Conservation (phyloP, 2,797 vertebrate species). For the Otolemur crassicaudatus region DNA sequence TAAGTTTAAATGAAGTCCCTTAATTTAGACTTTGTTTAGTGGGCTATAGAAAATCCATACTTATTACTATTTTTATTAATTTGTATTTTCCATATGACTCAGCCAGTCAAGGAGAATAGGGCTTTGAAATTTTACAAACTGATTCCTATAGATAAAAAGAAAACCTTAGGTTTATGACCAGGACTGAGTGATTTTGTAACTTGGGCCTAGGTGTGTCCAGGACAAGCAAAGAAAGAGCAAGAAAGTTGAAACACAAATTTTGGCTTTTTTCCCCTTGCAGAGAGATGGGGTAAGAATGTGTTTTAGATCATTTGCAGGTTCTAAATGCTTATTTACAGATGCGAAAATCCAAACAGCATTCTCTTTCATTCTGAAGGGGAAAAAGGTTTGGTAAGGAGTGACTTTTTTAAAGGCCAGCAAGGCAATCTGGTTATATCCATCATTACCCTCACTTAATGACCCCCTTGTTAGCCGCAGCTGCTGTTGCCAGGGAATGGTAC, state of each 20-base stretch:
- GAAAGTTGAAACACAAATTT: not conserved
- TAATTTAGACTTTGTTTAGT: constrained; percentile 86
- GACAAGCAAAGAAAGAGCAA: constrained; percentile 62
- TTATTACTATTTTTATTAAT: constrained; percentile 88
- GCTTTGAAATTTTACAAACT: constrained; percentile 84
- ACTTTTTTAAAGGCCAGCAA: constrained; percentile 78
- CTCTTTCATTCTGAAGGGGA: constrained; percentile 49
- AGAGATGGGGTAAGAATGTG: not conserved
- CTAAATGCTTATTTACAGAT: constrained; percentile 73
- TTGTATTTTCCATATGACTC: constrained; percentile 86
- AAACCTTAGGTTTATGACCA: constrained; percentile 79
- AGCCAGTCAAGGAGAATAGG: constrained; percentile 79
- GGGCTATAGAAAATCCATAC: constrained; percentile 86
- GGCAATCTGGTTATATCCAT: constrained; percentile 83
- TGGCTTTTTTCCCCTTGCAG: not conserved
- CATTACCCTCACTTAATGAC: constrained; percentile 85
- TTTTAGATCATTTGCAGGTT: constrained; percentile 54
- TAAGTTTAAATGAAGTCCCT: constrained; percentile 87
- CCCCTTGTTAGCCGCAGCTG: constrained; percentile 86
- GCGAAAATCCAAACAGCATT: constrained; percentile 71
- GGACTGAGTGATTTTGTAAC: constrained; percentile 80
- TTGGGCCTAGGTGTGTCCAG: constrained; percentile 37
- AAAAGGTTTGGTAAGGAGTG: constrained; percentile 68
- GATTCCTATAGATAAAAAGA: constrained; percentile 84
- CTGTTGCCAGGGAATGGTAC: constrained; percentile 83